Percentiles rank a stretch among this genome's conserved stretches.
These are phyloP conservation scores for Acrossocheilus fasciatus DNA, from an alignment of 2,797 vertebrate genomes.

Conservation along the genomic window DNA sequence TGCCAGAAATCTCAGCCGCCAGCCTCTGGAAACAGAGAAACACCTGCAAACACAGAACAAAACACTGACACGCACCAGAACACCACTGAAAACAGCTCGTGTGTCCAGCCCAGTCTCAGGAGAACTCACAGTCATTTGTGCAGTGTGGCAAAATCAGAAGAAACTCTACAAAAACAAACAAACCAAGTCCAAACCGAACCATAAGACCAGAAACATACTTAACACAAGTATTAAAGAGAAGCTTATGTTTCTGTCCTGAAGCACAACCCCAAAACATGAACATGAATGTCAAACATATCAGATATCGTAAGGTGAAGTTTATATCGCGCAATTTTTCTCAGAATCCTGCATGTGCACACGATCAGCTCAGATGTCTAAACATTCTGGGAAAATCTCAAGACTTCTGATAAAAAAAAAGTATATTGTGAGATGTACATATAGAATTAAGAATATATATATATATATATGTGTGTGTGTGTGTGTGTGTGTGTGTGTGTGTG, in stretches of 20 bases:
- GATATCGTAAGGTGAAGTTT: neutral
- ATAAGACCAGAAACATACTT: neutral
- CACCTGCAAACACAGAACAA: neutral
- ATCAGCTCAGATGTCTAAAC: neutral
- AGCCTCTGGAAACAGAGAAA: conserved; percentile 67
- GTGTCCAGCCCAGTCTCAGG: neutral
- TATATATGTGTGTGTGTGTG: neutral
- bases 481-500: neutral
- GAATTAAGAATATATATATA: too few species aligned
- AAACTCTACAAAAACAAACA: neutral
- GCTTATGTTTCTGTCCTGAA: neutral
- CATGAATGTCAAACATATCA: too few species aligned
- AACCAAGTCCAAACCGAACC: neutral
- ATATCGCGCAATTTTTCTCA: too few species aligned
- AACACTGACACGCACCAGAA: neutral
- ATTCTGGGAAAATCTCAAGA: too few species aligned
- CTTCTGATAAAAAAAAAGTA: too few species aligned
- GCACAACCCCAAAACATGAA: neutral
- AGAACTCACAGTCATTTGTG: neutral
- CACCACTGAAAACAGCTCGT: neutral
- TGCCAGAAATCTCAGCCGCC: conserved; percentile 95
- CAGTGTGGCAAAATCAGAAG: neutral
- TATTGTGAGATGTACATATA: too few species aligned
- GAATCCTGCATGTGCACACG: neutral
- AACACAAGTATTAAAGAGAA: neutral